These are phyloP conservation scores for Drosophila kikkawai DNA, from an alignment of 1,140 invertebrate genomes.

Conservation along the genomic window DNA sequence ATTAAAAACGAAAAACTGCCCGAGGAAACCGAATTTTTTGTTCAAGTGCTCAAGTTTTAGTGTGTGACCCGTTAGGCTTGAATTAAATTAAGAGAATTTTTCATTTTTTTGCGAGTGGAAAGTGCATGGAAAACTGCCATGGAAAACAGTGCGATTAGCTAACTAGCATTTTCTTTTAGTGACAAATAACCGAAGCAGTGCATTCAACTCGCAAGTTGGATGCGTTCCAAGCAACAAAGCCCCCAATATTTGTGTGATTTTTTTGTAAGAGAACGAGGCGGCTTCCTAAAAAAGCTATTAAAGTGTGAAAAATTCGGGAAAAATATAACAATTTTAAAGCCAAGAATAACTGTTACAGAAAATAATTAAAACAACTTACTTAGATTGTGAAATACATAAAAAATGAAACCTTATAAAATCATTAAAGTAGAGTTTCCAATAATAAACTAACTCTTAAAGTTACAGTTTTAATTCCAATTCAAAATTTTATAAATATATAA, in stretches of 20 bases:
- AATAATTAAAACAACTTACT: background rate
- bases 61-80: slow-evolving; percentile 5
- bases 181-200: slow-evolving; percentile 32
- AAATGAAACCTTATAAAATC: background rate
- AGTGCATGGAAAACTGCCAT: slow-evolving; percentile 4
- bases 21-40: slow-evolving; percentile 12
- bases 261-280: background rate
- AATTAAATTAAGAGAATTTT: background rate
- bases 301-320: too few species aligned
- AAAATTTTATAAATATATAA: background rate
- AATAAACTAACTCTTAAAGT: background rate
- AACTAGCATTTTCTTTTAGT: slow-evolving; percentile 22
- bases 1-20: background rate
- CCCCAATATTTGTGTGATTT: background rate
- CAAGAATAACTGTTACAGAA: background rate
- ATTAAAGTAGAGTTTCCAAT: background rate
- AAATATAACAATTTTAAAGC: background rate
- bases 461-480: background rate
- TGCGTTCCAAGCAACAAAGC: slow-evolving; percentile 15
- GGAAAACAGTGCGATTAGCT: slow-evolving; percentile 35
- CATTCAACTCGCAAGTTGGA: slow-evolving; percentile 44
- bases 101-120: slow-evolving; percentile 23
- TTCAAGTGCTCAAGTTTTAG: slow-evolving; percentile 18
- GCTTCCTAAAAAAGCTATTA: background rate
- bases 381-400: background rate